Evolutionary conservation across 1,140 invertebrate species (phyloP), one percentile per base, ranked within the genome.

Genomic region (Drosophila insularis): DNA sequence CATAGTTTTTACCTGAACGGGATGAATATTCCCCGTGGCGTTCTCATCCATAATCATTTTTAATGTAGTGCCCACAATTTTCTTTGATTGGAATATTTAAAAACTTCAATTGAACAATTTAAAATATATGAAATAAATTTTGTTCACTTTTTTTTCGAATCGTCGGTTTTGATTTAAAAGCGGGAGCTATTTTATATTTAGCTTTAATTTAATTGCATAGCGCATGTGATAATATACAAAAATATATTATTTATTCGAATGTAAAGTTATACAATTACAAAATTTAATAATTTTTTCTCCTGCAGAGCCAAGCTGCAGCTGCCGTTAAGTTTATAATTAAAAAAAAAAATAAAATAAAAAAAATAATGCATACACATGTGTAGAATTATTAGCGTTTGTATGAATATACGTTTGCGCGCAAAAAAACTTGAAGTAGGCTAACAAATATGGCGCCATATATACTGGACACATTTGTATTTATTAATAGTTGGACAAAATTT

Each of bases 31-130:
- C 61, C 84, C 89, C 32, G 67, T 61, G 32, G 89, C 80, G 70
- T 91, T 91, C 90, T 90, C 86, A 8, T 90, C 86, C 62, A 84
- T 59, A 1, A 74, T 66, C 76, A 90, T 70, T 82, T 86, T 81
- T 6, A 77, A 14, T 14, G 75, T 71, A 50, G 81, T 78, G 64
- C 81, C 79, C 71, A 77, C 76, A 86, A 90, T 90, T 56, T 85
- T 85, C 59, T 56, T 63, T 14, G 43, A 13, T 61, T 39, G 37
- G 14, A 53, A 1, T 67, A 66, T 46, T 71, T 54, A 13, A 35
- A 10, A 10, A 23, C 8, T 59, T 59, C 1, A 11, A 4, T 61
- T 43, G 40, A 23, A 62, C 39, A 75, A 73, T 73, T 73, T 67
- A 65, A 70, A 37, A 32, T 55, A 56, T 32, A 43, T 43, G 40